These are phyloP conservation scores for Drosophila suboccidentalis DNA, from an alignment of 2,888 invertebrate genomes.

Conservation along the genomic window DNA sequence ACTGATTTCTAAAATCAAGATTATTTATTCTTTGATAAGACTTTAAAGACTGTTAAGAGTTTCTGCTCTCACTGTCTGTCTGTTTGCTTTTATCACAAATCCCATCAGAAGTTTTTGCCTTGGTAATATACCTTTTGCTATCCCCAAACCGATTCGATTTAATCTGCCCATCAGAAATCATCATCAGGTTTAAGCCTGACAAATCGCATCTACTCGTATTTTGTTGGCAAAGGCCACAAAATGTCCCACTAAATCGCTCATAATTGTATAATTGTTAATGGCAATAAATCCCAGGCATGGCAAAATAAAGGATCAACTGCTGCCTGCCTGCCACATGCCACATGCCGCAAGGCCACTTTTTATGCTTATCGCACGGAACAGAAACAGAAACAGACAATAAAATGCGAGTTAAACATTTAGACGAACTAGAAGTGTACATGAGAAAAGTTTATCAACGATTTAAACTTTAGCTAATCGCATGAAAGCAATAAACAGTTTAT, in stretches of 20 bases:
- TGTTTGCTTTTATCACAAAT: constrained; percentile 28
- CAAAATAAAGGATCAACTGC: constrained; percentile 17
- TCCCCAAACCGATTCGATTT: constrained; percentile 24
- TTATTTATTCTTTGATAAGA: no score
- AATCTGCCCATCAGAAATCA: constrained; percentile 47
- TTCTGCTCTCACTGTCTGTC: not conserved
- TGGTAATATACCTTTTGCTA: constrained; percentile 6
- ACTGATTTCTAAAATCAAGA: no score
- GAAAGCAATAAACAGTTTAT: constrained; percentile 50
- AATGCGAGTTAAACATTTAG: constrained; percentile 25
- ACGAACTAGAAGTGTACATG: constrained; percentile 11
- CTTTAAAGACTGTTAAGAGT: not conserved
- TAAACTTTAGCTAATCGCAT: constrained; percentile 68
- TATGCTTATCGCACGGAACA: constrained; percentile 36
- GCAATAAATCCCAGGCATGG: constrained; percentile 56
- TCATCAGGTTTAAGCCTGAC: constrained; percentile 55
- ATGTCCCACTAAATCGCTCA: constrained; percentile 50
- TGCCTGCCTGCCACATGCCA: constrained; percentile 15
- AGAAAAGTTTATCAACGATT: constrained; percentile 58
- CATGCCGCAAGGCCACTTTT: constrained; percentile 2
- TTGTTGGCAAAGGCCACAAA: constrained; percentile 36
- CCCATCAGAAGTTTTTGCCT: constrained; percentile 31
- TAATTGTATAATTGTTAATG: constrained; percentile 70
- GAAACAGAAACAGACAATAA: constrained; percentile 37
- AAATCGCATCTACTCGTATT: constrained; percentile 40